Evolutionary conservation across 1,140 invertebrate species (phyloP), one percentile per base, ranked within the genome.

Genomic region (Caenorhabditis remanei): DNA sequence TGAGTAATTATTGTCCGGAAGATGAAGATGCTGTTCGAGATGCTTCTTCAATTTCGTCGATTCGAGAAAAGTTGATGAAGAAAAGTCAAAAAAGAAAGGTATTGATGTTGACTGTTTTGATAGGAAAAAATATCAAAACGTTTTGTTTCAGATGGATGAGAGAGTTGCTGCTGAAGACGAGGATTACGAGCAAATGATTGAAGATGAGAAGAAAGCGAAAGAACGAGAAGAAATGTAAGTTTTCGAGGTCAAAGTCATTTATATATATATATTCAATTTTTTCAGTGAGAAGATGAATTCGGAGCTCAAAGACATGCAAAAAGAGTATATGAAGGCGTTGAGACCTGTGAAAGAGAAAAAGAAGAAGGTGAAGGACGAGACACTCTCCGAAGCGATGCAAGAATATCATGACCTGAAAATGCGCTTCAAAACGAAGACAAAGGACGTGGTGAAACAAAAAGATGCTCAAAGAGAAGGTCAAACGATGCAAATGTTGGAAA

Each of bases 401-500:
- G 94, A 95, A 86, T 97, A 96, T 92, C 94, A 95, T 55, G 94
- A 95, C 87, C 95, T 95, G 90, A 95, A 96, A 90, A 94, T 96
- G 89, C 95, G 95, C 90, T 97, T 96, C 93, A 96, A 95, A 82
- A 85, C 91, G 16, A 84, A 86, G 56, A 90, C 87, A 4, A 90
- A 88, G 48, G 58, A 87, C 55, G 90, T 91, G 7, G 40, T 85
- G 41, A 82, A 55, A 41, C 53, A 86, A 24, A 56, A 79, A 71
- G 65, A 71, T 53, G 55, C 43, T 41, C 56, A 86, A 21, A 24
- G 50, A 58, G 85, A 71, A 79, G 48, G 67, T 2, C 75, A 93
- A 63, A 97, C 97, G 0, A 93, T 97, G 65, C 93, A 95, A 53
- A 91, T 98, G 43, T 93, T 98, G 58, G 95, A 95, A 0, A 96